Conservation (phyloP, 1,140 invertebrate species). For the Chrysoperla carnea region DNA sequence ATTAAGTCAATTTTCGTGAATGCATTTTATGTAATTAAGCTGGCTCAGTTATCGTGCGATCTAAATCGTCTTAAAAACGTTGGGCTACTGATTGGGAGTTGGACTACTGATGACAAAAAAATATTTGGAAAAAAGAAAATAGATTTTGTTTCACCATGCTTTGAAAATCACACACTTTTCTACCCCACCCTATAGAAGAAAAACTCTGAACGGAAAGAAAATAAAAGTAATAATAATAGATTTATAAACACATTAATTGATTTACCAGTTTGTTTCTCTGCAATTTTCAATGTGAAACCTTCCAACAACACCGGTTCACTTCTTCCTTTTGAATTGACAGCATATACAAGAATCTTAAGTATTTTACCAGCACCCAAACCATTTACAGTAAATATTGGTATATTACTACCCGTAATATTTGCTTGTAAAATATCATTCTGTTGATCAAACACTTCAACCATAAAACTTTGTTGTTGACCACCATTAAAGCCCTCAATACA, state of each 20-base stretch:
- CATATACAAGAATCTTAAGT: slow-evolving; percentile 44
- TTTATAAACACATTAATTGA: slow-evolving; percentile 4
- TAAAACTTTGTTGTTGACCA: slow-evolving; percentile 46
- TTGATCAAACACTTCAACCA: slow-evolving; percentile 55
- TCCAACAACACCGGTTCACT: slow-evolving; percentile 37
- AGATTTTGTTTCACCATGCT: too few species aligned
- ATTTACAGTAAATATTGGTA: slow-evolving; percentile 43
- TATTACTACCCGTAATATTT: slow-evolving; percentile 44
- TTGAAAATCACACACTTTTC: too few species aligned
- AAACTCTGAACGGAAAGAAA: not conserved
- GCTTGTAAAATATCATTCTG: slow-evolving; percentile 39
- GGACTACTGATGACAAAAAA: too few species aligned
- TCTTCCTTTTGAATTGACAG: slow-evolving; percentile 39
- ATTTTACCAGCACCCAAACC: slow-evolving; percentile 47
- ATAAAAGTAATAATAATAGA: not conserved
- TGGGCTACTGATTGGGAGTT: too few species aligned
- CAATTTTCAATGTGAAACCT: slow-evolving; percentile 50
- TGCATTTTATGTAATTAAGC: too few species aligned
- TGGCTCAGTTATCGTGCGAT: too few species aligned
- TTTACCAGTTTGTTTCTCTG: slow-evolving; percentile 66
- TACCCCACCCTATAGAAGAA: too few species aligned
- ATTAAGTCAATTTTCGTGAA: too few species aligned
- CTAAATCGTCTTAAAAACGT: too few species aligned
- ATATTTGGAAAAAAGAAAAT: too few species aligned
- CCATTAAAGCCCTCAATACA: slow-evolving; percentile 69